Conservation (phyloP, 1,140 invertebrate species). For the Stegodyphus dumicola region DNA sequence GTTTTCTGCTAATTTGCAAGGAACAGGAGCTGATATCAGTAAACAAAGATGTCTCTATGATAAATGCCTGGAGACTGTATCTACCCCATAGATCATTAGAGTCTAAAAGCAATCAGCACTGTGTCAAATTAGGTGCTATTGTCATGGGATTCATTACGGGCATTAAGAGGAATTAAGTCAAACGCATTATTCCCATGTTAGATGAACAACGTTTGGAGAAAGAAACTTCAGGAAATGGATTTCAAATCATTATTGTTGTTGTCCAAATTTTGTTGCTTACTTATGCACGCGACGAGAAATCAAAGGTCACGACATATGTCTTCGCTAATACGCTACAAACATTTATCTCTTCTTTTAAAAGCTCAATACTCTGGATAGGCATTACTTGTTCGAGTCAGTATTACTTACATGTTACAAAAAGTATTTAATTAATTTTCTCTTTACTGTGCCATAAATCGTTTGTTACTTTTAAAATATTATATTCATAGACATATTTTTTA, state of each 20-base stretch:
- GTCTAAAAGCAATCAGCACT: conserved; percentile 47
- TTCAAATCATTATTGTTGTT: not conserved
- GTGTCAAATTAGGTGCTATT: conserved; percentile 42
- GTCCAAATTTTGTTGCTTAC: no score
- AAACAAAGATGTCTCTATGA: conserved; percentile 56
- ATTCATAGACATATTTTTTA: no score
- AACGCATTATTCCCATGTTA: conserved; percentile 14
- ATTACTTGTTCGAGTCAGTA: no score
- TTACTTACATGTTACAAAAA: no score
- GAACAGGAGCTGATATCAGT: conserved; percentile 47
- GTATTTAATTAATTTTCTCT: no score
- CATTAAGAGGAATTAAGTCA: conserved; percentile 49
- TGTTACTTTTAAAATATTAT: no score
- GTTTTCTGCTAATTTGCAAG: conserved; percentile 57
- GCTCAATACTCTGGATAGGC: no score
- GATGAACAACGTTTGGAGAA: not conserved
- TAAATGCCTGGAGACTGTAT: conserved; percentile 54
- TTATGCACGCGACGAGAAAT: no score
- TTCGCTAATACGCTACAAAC: no score
- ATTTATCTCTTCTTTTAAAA: no score
- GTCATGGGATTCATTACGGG: conserved; percentile 49
- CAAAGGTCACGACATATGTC: no score
- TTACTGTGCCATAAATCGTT: no score
- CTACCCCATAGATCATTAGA: conserved; percentile 50
- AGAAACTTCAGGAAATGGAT: not conserved